These are phyloP conservation scores for Hyperoplus lanceolatus DNA, from an alignment of 2,797 vertebrate genomes.

Conservation along the genomic window DNA sequence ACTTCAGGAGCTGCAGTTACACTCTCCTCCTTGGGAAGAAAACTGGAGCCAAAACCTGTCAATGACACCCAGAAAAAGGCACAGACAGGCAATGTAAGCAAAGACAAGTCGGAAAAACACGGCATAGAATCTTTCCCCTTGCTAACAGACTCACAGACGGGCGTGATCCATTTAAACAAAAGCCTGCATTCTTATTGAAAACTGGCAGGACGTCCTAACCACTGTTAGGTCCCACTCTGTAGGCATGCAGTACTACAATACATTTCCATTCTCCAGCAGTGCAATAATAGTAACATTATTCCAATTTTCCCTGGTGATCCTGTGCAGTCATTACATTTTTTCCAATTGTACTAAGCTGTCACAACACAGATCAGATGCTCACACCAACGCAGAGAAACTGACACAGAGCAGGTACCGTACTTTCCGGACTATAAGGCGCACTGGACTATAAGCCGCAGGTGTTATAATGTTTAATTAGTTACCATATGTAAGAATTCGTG, in stretches of 20 bases:
- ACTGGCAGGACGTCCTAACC: slow-evolving; percentile 43
- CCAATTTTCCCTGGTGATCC: slow-evolving; percentile 57
- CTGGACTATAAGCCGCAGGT: no score
- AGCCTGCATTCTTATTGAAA: slow-evolving; percentile 56
- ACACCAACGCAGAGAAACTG: slow-evolving; percentile 39
- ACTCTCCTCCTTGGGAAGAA: slow-evolving; percentile 96
- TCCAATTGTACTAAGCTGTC: slow-evolving; percentile 59
- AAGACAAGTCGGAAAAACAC: slow-evolving; percentile 59
- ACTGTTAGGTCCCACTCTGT: slow-evolving; percentile 62
- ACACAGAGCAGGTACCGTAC: background rate
- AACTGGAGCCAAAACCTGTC: slow-evolving; percentile 95
- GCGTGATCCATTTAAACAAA: slow-evolving; percentile 56
- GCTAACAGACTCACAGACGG: slow-evolving; percentile 60
- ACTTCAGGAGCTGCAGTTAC: slow-evolving; percentile 87
- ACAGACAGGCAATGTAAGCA: slow-evolving; percentile 49
- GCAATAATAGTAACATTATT: slow-evolving; percentile 68
- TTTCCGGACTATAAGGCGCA: no score
- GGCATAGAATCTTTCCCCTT: slow-evolving; percentile 59
- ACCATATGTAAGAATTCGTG: no score
- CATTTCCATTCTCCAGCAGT: slow-evolving; percentile 67
- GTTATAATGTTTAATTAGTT: no score
- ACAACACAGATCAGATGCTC: slow-evolving; percentile 42
- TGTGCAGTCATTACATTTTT: slow-evolving; percentile 53
- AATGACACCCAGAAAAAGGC: slow-evolving; percentile 61
- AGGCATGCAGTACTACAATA: slow-evolving; percentile 37